These are phyloP conservation scores for Threskiornis aethiopicus DNA, from an alignment of 2,797 vertebrate genomes.

Conservation along the genomic window DNA sequence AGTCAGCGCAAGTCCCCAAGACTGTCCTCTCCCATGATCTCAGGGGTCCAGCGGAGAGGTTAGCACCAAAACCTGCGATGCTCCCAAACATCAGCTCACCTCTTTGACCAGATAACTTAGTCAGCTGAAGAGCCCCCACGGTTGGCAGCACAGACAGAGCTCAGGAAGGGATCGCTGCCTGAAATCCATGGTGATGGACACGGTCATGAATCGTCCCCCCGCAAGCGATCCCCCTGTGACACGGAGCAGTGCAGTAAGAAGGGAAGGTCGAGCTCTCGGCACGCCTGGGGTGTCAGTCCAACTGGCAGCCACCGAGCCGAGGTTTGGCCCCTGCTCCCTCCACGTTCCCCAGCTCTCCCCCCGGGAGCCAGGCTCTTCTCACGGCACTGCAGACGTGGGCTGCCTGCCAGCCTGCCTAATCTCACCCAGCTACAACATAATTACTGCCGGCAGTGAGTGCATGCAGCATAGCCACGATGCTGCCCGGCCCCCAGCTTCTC, in stretches of 20 bases:
- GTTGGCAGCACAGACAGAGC: not conserved
- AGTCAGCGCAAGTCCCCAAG: not conserved
- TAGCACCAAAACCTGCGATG: not conserved
- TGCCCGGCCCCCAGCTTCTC: not conserved
- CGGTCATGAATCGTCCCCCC: accelerated
- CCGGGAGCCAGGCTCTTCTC: not conserved
- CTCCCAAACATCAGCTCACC: not conserved
- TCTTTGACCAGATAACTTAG: not conserved
- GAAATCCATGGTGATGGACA: not conserved
- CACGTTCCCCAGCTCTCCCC: not conserved
- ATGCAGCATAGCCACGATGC: not conserved
- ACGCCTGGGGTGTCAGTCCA: not conserved
- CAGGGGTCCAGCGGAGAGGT: not conserved
- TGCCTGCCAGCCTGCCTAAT: slow-evolving; percentile 7
- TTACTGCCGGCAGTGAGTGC: not conserved
- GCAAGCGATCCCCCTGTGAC: not conserved
- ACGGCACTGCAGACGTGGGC: accelerated
- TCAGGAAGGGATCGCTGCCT: not conserved
- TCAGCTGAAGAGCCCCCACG: not conserved
- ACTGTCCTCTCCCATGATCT: not conserved
- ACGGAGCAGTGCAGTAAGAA: not conserved
- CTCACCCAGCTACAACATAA: not conserved
- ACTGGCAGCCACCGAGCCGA: not conserved
- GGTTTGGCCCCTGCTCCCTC: not conserved
- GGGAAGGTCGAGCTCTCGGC: not conserved